Base-by-base conservation (phyloP, 2,797 vertebrate species). In the Adrianichthys oophorus region DNA sequence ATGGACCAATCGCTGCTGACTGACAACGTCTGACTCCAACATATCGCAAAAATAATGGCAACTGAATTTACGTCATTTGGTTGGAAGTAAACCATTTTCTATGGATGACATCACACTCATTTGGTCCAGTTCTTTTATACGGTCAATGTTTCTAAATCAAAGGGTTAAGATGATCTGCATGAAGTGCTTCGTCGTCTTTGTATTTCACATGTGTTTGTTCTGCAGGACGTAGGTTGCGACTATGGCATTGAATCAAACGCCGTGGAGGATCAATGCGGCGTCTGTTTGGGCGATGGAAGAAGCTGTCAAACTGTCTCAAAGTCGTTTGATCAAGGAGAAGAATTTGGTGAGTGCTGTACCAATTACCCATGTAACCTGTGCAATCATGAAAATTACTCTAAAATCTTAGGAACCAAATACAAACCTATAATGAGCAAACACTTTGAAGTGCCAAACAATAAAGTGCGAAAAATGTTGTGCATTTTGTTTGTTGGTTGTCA, bases 241-340 rank as follows among this genome's bases (percentile, higher is more conserved):
- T 95, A 93, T 57, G 95, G 96, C 68, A 98, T 99, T 5, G 92
- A 95, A 77, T 99, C 98, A n/a, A 97, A 94, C 0, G 95, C 98
- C 0, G 91, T 93, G 6, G 97, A 98, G 82, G 98, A 99, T 68
- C 93, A 89, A 45, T 99, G 98, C 18, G 98, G 98, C 1, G 93
- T 99, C 55, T 99, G 98, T 78, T 85, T 97, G 16, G 96, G 96
- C 17, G 93, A 99, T 0, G 94, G 96, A 55, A 95, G 93, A 59
- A 93, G 93, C 83, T 99, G 98, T 79, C 92, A 72, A 79, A 98
- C 92, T 0, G 87, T 99, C 77, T 92, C 89, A 56, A 94, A 92
- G 85, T 82, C 78, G 7, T 99, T 95, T 81, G 91, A 94, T 67
- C 90, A 94, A 69, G 94, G 84, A 49, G 93, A 95, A 78, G 94